Conservation (phyloP, 1,140 invertebrate species). For the Nephotettix cincticeps region DNA sequence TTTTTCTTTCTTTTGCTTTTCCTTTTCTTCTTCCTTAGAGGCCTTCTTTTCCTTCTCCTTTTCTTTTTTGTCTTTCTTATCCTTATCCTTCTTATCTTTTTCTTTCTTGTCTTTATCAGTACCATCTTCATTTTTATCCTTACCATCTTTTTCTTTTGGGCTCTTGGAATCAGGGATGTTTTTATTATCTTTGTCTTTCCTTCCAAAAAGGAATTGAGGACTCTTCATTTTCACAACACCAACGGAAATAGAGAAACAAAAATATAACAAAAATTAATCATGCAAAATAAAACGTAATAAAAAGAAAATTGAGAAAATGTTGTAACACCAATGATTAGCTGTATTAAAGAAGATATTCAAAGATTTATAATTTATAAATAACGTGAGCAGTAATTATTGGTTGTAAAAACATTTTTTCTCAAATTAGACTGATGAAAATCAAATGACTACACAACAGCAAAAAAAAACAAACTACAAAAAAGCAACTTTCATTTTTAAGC, state of each 20-base stretch:
- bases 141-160: slow-evolving; percentile 41
- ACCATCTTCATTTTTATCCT: slow-evolving; percentile 37
- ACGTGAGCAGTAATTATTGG: too few relatives aligned
- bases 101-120: slow-evolving; percentile 41
- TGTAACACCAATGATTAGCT: too few relatives aligned
- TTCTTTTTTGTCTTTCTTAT: slow-evolving; percentile 25
- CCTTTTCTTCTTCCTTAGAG: neutral
- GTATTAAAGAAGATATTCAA: too few relatives aligned
- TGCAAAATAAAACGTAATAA: neutral
- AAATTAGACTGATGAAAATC: too few relatives aligned
- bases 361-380: too few relatives aligned
- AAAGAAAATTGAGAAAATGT: neutral
- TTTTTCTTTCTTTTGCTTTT: slow-evolving; percentile 30
- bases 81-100: slow-evolving; percentile 39
- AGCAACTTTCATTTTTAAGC: too few relatives aligned
- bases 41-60: slow-evolving; percentile 16
- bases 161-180: slow-evolving; percentile 27
- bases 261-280: slow-evolving; percentile 31
- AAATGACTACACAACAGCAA: too few relatives aligned
- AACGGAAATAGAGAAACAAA: slow-evolving; percentile 14
- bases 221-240: neutral
- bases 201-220: slow-evolving; percentile 48
- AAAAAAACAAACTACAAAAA: too few relatives aligned
- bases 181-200: slow-evolving; percentile 33
- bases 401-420: too few relatives aligned